These are phyloP conservation scores for Drosophila paranaensis DNA, from an alignment of 2,888 invertebrate genomes.

Conservation along the genomic window DNA sequence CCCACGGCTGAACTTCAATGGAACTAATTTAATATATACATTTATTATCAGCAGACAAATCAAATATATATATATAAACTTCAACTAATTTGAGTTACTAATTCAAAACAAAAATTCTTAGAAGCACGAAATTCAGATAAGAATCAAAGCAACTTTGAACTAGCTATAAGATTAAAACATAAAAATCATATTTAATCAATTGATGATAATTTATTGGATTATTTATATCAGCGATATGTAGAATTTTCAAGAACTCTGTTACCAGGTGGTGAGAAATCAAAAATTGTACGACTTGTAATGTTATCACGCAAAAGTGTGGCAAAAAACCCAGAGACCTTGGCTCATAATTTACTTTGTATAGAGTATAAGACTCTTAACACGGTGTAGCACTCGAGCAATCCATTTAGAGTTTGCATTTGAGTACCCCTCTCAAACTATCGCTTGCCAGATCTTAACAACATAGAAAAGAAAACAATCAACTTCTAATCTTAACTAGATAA, in stretches of 20 bases:
- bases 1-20: slow-evolving; percentile 13
- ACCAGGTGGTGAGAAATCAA: slow-evolving; percentile 18
- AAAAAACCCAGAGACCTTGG: slow-evolving; percentile 18
- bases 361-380: not conserved
- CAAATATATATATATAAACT: not conserved
- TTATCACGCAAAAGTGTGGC: slow-evolving; percentile 23
- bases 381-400: not conserved
- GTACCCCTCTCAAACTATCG: not conserved
- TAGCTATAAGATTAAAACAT: slow-evolving; percentile 19
- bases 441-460: not conserved
- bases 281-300: slow-evolving; percentile 11
- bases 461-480: not conserved
- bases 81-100: not conserved
- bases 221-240: slow-evolving; percentile 22
- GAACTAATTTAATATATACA: not conserved
- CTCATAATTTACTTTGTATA: slow-evolving; percentile 26
- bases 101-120: not conserved
- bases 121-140: slow-evolving; percentile 17
- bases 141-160: slow-evolving; percentile 28
- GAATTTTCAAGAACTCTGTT: slow-evolving; percentile 20
- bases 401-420: not conserved
- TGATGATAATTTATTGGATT: slow-evolving; percentile 49
- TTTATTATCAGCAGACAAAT: slow-evolving; percentile 18
- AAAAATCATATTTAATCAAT: slow-evolving; percentile 33
- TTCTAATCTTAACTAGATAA: slow-evolving; percentile 15